phyloP scores from a whole-genome alignment of 2,113 vertebrate genomes.

The Pterocles gutturalis region DNA sequence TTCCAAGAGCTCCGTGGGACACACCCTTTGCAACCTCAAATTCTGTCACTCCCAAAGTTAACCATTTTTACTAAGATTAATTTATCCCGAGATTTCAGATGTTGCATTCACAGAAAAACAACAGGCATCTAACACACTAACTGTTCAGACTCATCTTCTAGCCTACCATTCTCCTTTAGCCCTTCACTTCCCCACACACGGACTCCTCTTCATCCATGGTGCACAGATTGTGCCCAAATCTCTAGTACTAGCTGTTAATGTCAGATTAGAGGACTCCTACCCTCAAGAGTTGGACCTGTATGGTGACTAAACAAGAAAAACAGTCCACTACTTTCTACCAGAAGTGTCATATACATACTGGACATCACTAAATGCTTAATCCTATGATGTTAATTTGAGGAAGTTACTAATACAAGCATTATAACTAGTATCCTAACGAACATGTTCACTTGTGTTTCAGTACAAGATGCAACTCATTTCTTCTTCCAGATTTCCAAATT shows the following conservation, averaged over 20 bases:
- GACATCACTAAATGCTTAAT: not conserved
- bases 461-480: not conserved
- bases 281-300: fast-evolving
- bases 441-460: not conserved
- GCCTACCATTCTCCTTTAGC: not conserved
- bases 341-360: not conserved
- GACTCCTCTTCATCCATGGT: fast-evolving
- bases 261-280: not conserved
- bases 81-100: not conserved
- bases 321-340: not conserved
- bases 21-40: not conserved
- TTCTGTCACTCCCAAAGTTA: not conserved
- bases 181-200: not conserved
- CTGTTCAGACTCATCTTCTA: not conserved
- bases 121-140: not conserved
- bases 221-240: not conserved
- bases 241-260: not conserved
- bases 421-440: not conserved
- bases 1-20: not conserved
- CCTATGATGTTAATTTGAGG: not conserved
- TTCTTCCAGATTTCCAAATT: not conserved
- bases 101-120: not conserved
- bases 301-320: not conserved
- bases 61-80: not conserved
- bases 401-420: not conserved